Evolutionary conservation across 2,797 vertebrate genomes (phyloP).

Genomic region (Pyrocephalus nanus): DNA sequence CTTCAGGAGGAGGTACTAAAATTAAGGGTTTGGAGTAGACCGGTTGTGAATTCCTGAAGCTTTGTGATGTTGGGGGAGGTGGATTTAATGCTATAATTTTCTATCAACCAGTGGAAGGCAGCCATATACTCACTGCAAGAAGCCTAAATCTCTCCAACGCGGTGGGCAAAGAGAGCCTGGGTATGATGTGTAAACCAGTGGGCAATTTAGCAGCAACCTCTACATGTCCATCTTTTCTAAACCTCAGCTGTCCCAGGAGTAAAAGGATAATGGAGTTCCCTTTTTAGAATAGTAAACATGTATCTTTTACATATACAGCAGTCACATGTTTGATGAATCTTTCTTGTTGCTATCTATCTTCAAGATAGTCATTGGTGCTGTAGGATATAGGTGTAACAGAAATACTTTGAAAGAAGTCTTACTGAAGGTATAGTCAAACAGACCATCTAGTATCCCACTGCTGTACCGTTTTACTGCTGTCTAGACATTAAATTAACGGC

Average conservation of each 20-base stretch:
- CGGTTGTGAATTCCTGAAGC: neutral
- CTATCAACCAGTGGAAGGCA: neutral
- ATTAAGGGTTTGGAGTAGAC: neutral
- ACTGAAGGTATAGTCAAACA: neutral
- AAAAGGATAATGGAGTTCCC: neutral
- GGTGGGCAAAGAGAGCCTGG: neutral
- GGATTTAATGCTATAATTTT: neutral
- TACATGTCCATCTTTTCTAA: neutral
- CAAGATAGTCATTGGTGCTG: neutral
- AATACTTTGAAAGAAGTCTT: neutral
- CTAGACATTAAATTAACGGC: neutral
- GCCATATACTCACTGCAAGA: neutral
- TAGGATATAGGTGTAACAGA: neutral
- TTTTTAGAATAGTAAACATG: neutral
- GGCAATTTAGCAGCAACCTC: neutral
- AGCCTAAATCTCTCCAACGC: neutral
- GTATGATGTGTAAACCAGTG: fast-evolving
- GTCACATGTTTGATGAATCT: neutral
- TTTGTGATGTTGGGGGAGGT: neutral
- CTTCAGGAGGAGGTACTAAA: neutral
- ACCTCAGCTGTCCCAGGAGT: neutral
- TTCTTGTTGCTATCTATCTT: neutral
- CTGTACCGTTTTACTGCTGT: neutral
- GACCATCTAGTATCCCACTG: neutral
- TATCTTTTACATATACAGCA: neutral